Evolutionary conservation across 2,888 invertebrate genomes (phyloP).

Genomic region (Nephrotoma appendiculata): DNA sequence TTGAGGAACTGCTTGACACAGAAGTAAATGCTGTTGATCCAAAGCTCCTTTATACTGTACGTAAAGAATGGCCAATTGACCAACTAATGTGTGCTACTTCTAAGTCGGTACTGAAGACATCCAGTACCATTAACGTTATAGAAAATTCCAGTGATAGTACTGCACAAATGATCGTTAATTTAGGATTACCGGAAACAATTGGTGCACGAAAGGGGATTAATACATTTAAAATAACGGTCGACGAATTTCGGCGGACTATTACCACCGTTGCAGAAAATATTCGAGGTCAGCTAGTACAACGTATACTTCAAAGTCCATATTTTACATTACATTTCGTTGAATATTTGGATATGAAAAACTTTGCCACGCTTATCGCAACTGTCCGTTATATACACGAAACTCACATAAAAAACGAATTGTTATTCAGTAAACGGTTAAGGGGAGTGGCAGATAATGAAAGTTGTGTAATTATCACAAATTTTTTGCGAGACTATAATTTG

Average conservation of each 20-base stretch:
- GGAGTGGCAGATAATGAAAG: background rate
- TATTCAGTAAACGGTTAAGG: background rate
- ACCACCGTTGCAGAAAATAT: background rate
- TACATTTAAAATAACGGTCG: background rate
- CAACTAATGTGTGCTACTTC: background rate
- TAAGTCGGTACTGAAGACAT: background rate
- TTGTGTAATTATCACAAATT: background rate
- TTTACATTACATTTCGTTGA: background rate
- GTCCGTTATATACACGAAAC: background rate
- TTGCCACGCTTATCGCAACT: background rate
- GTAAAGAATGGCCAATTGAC: too few relatives aligned
- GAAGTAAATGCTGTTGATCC: background rate
- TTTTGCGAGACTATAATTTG: background rate
- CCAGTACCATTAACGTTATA: background rate
- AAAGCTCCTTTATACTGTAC: background rate
- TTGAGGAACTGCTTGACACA: background rate
- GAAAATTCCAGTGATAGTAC: background rate
- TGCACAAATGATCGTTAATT: background rate
- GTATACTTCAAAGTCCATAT: background rate
- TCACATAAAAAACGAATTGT: background rate
- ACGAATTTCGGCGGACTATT: background rate
- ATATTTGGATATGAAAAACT: background rate
- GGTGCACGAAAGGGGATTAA: background rate
- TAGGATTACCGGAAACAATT: background rate
- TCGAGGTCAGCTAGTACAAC: background rate